Evolutionary conservation across 1,140 invertebrate species (phyloP).

Genomic region (Choristoneura fumiferana): DNA sequence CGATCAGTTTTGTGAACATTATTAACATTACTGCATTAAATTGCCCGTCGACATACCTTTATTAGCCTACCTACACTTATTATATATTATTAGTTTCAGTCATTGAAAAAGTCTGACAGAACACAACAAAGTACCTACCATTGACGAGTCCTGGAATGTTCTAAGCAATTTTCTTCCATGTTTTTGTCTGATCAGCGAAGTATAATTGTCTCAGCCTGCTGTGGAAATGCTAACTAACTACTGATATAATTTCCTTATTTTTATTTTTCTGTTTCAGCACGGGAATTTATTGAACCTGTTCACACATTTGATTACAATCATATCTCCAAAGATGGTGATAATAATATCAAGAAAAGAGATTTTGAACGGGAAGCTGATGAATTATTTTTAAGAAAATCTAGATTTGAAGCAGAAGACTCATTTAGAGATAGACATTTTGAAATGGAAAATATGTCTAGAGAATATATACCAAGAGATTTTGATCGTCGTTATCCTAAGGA

Average conservation of each 20-base stretch:
- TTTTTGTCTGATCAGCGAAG: too few relatives aligned
- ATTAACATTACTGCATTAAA: too few relatives aligned
- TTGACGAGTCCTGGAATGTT: too few relatives aligned
- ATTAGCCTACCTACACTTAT: too few relatives aligned
- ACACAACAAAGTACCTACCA: too few relatives aligned
- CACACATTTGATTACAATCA: slow-evolving; percentile 82
- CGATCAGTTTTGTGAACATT: too few relatives aligned
- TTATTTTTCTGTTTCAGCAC: slow-evolving; percentile 54
- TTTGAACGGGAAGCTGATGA: slow-evolving; percentile 64
- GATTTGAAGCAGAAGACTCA: slow-evolving; percentile 32
- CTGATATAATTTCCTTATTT: neutral
- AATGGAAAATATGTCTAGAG: slow-evolving; percentile 28
- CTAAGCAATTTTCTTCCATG: too few relatives aligned
- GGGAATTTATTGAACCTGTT: slow-evolving; percentile 77
- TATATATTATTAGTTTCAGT: too few relatives aligned
- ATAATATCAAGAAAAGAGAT: slow-evolving; percentile 48
- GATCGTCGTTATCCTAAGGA: slow-evolving; percentile 39
- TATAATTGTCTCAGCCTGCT: too few relatives aligned
- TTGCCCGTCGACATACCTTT: too few relatives aligned
- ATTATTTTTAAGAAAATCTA: slow-evolving; percentile 49
- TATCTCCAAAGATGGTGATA: slow-evolving; percentile 62
- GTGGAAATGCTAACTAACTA: too few relatives aligned
- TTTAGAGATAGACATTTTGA: slow-evolving; percentile 20
- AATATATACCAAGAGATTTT: slow-evolving; percentile 38
- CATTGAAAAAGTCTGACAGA: too few relatives aligned